Percentiles rank a stretch among this genome's conserved stretches.
Conservation (phyloP, 2,888 invertebrate genomes). For the Unio pictorum region DNA sequence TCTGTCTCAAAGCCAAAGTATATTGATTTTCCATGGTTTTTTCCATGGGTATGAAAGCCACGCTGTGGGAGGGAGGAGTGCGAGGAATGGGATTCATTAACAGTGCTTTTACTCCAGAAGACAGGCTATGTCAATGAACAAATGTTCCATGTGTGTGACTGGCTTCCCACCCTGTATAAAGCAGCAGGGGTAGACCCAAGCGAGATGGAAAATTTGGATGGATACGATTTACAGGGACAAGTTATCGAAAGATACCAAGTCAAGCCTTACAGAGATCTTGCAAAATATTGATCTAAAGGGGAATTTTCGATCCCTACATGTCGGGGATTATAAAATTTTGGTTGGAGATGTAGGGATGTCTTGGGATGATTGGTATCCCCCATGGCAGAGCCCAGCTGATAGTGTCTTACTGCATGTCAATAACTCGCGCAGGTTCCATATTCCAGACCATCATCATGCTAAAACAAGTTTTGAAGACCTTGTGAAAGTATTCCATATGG, state of each 20-base stretch:
- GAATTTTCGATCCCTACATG: conserved; percentile 49
- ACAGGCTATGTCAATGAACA: conserved; percentile 80
- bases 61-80: conserved; percentile 82
- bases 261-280: conserved; percentile 77
- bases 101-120: conserved; percentile 79
- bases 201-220: conserved; percentile 76
- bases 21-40: conserved; percentile 1
- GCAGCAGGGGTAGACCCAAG: conserved; percentile 77
- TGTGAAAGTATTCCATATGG: too few species aligned
- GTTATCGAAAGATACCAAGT: conserved; percentile 77
- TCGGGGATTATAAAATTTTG: conserved; percentile 64
- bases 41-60: conserved; percentile 68
- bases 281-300: conserved; percentile 65
- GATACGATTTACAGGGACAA: conserved; percentile 83
- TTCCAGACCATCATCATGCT: too few species aligned
- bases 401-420: conserved; percentile 29
- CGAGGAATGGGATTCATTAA: conserved; percentile 86
- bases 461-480: too few species aligned
- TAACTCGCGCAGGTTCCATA: conserved; percentile 9
- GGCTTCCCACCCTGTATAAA: conserved; percentile 87
- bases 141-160: conserved; percentile 86
- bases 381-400: conserved; percentile 45
- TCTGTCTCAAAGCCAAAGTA: neutral
- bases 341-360: conserved; percentile 47
- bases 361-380: conserved; percentile 62